Percentiles rank a stretch among this genome's conserved stretches.
These are phyloP conservation scores for Amblyopsis hoosieri DNA, from an alignment of 2,797 vertebrate genomes.

Conservation along the genomic window DNA sequence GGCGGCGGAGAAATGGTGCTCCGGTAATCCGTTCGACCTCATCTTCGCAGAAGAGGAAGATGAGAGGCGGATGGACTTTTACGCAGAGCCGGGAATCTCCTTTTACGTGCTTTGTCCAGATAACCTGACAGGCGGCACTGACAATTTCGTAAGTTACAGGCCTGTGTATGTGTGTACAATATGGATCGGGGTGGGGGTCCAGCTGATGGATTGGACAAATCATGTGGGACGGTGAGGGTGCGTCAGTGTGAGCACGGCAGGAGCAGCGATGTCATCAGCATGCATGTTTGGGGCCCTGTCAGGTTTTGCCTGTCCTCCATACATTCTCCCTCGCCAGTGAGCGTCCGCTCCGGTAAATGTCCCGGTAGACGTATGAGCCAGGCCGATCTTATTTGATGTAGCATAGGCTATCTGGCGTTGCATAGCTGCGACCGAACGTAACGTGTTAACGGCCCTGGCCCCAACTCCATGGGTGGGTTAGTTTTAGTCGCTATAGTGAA, in stretches of 20 bases:
- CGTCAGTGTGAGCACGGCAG: conserved; percentile 6
- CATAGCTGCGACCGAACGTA: background rate
- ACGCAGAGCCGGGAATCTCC: conserved; percentile 94
- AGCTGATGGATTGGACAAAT: conserved; percentile 33
- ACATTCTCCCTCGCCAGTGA: conserved; percentile 7
- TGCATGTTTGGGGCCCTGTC: conserved; percentile 27
- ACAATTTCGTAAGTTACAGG: conserved; percentile 90
- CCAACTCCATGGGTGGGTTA: background rate
- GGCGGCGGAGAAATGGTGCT: conserved; percentile 95
- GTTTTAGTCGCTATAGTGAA: no score
- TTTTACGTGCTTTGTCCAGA: conserved; percentile 96
- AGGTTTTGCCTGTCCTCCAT: background rate
- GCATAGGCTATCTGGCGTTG: no score
- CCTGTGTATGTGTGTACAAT: conserved; percentile 27
- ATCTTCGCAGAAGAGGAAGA: conserved; percentile 94
- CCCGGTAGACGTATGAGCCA: no score
- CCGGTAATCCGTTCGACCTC: conserved; percentile 93
- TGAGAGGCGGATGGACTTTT: conserved; percentile 95
- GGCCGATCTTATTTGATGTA: no score
- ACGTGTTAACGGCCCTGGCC: conserved; percentile 1
- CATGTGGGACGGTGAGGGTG: conserved; percentile 14
- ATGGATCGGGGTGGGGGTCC: conserved; percentile 18
- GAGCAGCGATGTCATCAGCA: conserved; percentile 51
- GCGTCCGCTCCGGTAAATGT: background rate
- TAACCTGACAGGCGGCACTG: conserved; percentile 84